Conservation (phyloP, 1,140 invertebrate species). For the Sweltsa coloradensis region DNA sequence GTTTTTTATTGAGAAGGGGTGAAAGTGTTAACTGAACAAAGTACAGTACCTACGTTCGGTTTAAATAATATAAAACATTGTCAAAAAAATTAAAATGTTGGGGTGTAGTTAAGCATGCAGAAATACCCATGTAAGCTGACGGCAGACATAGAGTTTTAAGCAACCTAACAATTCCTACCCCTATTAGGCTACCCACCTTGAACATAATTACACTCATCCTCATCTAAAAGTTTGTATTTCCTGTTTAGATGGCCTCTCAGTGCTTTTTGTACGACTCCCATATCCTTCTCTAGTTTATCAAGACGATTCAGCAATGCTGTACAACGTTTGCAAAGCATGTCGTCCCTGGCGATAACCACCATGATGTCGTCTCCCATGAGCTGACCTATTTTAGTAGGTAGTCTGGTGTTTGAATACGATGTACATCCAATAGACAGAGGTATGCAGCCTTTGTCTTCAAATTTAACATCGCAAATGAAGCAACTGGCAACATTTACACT, state of each 20-base stretch:
- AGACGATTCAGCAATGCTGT: slow-evolving; percentile 18
- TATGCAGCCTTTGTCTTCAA: slow-evolving; percentile 14
- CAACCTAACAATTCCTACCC: no score
- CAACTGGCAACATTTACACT: no score
- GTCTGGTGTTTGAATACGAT: slow-evolving; percentile 15
- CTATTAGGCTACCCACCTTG: no score
- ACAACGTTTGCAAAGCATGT: slow-evolving; percentile 19
- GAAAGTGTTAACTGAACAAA: no score
- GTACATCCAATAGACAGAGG: slow-evolving; percentile 16
- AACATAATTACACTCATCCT: slow-evolving; percentile 1
- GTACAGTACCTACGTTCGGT: no score
- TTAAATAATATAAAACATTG: no score
- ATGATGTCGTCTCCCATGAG: slow-evolving; percentile 21
- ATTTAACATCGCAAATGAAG: slow-evolving; percentile 18
- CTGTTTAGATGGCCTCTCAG: slow-evolving; percentile 16
- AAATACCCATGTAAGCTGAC: no score
- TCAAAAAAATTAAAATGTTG: background rate
- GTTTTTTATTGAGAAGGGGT: no score
- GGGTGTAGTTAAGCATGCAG: background rate
- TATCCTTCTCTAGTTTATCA: slow-evolving; percentile 20
- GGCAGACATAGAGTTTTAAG: no score
- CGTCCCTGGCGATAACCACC: slow-evolving; percentile 17
- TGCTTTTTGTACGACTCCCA: slow-evolving; percentile 16
- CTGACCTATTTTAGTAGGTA: slow-evolving; percentile 21
- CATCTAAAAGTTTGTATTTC: slow-evolving; percentile 16